Base-by-base conservation (phyloP, 2,113 vertebrate species). In the Chionomys nivalis region DNA sequence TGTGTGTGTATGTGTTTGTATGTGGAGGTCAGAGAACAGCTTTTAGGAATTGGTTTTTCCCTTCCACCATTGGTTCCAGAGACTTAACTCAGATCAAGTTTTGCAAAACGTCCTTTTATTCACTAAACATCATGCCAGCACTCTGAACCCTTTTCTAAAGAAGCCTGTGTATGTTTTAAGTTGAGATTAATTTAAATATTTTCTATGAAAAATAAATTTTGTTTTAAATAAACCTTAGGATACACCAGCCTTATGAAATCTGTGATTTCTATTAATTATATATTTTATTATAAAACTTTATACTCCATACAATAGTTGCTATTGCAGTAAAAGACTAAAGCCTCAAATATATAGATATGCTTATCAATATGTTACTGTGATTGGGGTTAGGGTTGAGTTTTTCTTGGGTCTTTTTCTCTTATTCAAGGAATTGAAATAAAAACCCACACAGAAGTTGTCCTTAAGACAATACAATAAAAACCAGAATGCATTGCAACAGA, bases 71-170 rank as follows among this genome's bases (percentile, higher is more conserved):
- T 61, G 79, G n/a, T 63, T 42, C 79, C n/a, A 61, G 23, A 61
- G 6, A 61, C 23, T 28, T 61, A 61, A 2, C 23, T 8, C 36
- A 7, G 33, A n/a, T 39, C 33, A 81, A 81, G 5, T 26, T 82
- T 24, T 13, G 12, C 36, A 81, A 24, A 19, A 82, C 4, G 36
- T 82, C 36, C 5, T 61, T 61, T 39, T 28, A 61, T 39, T 26
- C 55, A 61, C 79, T 14, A 61, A 83, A 14, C 55, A 61, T 61
- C 23, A 2, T 42, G n/a, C 55, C 55, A 58, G 36, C 36, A 7
- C n/a, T 61, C 63, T 86, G 79, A 14, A 93, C 39, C 2, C 70
- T 92, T 76, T 96, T 78, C 42, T 75, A 95, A 94, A 89, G 66
- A 73, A 72, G 26, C 28, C 3, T 65, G 21, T 81, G 5, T 52